Conservation (phyloP, 2,888 invertebrate genomes). For the Coelinius sp. region DNA sequence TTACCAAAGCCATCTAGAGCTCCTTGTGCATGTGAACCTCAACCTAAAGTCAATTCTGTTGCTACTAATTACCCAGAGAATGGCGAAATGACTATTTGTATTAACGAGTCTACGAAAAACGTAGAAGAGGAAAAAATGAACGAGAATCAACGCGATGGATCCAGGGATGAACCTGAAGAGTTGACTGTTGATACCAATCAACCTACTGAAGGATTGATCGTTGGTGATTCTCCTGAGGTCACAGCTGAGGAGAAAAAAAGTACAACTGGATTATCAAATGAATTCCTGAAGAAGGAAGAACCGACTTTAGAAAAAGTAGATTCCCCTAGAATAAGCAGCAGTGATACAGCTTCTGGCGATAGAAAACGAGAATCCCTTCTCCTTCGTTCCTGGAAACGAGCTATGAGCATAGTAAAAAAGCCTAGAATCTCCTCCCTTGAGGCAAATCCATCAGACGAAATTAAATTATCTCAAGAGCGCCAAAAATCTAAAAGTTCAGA, state of each 20-base stretch:
- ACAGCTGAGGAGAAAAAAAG: background rate
- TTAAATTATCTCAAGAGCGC: background rate
- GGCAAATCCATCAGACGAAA: background rate
- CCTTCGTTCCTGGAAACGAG: conserved; percentile 42
- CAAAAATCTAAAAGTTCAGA: background rate
- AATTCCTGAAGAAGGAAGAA: background rate
- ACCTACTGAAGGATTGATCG: background rate
- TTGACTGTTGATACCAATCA: conserved; percentile 26
- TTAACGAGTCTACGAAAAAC: conserved; percentile 49
- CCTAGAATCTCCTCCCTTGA: background rate
- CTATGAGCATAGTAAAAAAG: conserved; percentile 32
- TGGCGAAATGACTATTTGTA: background rate
- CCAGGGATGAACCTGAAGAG: background rate
- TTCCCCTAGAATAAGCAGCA: too few species aligned
- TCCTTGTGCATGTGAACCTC: conserved; percentile 3
- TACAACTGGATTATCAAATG: background rate
- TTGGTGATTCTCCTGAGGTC: background rate
- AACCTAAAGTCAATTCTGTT: background rate
- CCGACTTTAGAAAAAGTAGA: background rate
- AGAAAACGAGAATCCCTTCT: conserved; percentile 42
- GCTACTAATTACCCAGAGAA: conserved; percentile 21
- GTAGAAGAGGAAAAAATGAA: too few species aligned
- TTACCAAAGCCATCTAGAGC: background rate
- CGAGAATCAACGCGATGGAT: background rate
- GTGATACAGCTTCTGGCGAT: background rate